Conservation (phyloP, 2,797 vertebrate species). For the Cryptoblepharus egeriae region DNA sequence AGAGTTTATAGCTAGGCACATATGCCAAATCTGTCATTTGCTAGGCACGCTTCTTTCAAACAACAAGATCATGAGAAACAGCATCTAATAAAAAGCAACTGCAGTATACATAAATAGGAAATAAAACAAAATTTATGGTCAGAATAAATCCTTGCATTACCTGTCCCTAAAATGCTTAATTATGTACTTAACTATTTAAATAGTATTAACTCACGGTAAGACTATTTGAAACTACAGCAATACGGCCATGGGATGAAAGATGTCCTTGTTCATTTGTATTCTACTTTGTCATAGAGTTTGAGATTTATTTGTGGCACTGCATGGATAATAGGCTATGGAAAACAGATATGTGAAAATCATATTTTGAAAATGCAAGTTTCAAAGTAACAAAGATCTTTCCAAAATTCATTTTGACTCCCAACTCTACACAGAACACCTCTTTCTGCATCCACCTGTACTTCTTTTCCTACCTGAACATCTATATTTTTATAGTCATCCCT, state of each 20-base stretch:
- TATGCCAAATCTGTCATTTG: neutral
- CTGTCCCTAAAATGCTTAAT: neutral
- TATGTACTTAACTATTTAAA: conserved; percentile 6
- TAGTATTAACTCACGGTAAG: neutral
- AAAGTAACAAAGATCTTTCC: neutral
- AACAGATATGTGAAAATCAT: neutral
- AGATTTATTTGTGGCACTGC: neutral
- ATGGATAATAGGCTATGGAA: neutral
- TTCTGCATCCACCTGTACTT: conserved; percentile 2
- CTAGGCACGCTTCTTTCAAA: neutral
- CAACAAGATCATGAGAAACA: neutral
- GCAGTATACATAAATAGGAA: neutral
- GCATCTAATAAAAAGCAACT: neutral
- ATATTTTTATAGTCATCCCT: conserved; percentile 19
- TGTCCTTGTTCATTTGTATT: neutral
- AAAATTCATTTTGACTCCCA: neutral
- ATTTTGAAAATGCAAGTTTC: neutral
- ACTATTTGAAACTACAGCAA: neutral
- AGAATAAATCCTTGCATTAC: conserved; percentile 7
- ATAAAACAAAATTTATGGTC: neutral
- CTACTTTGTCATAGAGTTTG: neutral
- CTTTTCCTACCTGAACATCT: neutral
- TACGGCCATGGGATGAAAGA: neutral
- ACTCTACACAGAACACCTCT: conserved; percentile 1
- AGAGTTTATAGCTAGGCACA: neutral